Evolutionary conservation across 2,113 vertebrate species (phyloP), one percentile per base, ranked within the genome.

Genomic region (Anolis carolinensis): DNA sequence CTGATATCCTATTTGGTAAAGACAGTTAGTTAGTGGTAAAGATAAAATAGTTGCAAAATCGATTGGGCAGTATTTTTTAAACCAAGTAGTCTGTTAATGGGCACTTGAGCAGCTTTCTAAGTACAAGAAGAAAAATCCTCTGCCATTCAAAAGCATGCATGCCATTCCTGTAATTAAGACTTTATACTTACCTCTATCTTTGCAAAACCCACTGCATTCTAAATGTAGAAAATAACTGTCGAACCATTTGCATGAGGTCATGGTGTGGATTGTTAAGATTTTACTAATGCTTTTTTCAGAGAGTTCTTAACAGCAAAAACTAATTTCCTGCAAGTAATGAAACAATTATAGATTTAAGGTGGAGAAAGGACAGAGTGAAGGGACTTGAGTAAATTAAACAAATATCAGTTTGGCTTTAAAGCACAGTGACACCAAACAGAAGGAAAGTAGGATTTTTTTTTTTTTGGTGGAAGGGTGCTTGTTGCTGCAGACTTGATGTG

Each of bases 181-280:
- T 67, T 2, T 11, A 7, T 7, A 3, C 4, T 4, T 67, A 1
- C 86, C 89, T 89, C 91, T 92, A 92, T 92, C 91, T 87, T 92
- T 92, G 91, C 85, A 93, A 93, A 94, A 52, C 23, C 91, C 82
- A 84, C 86, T 88, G 70, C 91, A 89, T 95, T 87, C 88, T 93
- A 92, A 59, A 95, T 93, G 59, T 20, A 59, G 78, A 27, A 85
- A 89, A 72, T 91, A 88, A 89, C 90, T 87, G 87, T 90, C 82
- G 65, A 89, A 87, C 86, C 86, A 63, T 93, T 88, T 0, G 4
- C 85, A 75, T 86, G 84, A 90, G 88, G 87, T 89, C 90, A 89
- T 30, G 50, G 86, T 81, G 74, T 34, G 80, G 87, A 84, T 32
- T 85, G 81, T 90, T 50, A 27, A 55, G 91, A 70, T 87, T 87